Percentiles rank a stretch among this genome's conserved stretches.
Conservation (phyloP, 2,888 invertebrate species). For the Drosophila anceps region DNA sequence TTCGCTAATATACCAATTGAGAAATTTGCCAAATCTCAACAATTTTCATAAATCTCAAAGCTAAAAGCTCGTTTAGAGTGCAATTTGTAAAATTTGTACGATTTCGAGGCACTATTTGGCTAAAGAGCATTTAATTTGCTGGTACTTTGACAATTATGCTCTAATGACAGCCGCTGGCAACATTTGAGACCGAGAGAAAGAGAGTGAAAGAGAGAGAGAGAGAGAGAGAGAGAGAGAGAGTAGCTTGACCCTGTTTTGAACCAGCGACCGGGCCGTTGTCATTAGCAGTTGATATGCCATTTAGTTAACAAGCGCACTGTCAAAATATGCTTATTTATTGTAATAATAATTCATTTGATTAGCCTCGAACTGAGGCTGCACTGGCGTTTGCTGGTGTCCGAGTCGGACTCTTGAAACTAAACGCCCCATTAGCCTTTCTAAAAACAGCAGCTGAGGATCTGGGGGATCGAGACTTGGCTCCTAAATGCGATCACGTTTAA, state of each 20-base stretch:
- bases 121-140: slow-evolving; percentile 16
- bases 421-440: slow-evolving; percentile 79
- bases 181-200: neutral
- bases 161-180: slow-evolving; percentile 18
- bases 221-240: slow-evolving; percentile 9
- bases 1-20: neutral
- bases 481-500: slow-evolving; percentile 75
- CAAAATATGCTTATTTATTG: slow-evolving; percentile 77
- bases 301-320: slow-evolving; percentile 73
- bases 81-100: slow-evolving; percentile 1
- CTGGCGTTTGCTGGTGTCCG: slow-evolving; percentile 27
- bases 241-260: slow-evolving; percentile 26
- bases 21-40: neutral
- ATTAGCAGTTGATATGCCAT: slow-evolving; percentile 63
- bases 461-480: slow-evolving; percentile 21
- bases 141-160: slow-evolving; percentile 21
- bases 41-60: neutral
- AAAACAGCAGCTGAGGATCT: slow-evolving; percentile 43
- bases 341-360: slow-evolving; percentile 80
- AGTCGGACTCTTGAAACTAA: slow-evolving; percentile 53
- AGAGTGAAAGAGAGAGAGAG: slow-evolving; percentile 1
- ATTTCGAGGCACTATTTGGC: slow-evolving; percentile 2
- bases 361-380: slow-evolving; percentile 28
- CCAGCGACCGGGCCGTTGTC: slow-evolving; percentile 37
- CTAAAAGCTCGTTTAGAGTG: slow-evolving; percentile 5